Evolutionary conservation across 2,113 vertebrate genomes (phyloP).

Genomic region (Aldabrachelys gigantea): DNA sequence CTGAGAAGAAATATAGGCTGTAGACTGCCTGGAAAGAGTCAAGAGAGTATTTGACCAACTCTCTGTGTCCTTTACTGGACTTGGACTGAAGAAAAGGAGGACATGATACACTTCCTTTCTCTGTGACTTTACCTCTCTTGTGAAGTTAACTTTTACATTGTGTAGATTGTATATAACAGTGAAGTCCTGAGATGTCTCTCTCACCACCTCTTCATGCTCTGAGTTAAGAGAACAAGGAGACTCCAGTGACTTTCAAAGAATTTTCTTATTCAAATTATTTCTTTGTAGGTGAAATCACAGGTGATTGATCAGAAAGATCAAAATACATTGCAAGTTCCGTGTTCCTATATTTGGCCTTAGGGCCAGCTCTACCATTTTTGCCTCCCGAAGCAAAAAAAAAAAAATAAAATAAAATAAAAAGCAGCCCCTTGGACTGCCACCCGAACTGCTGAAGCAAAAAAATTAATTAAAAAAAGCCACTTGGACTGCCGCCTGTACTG

Average conservation of each 20-base stretch:
- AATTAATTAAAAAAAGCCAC: too few species aligned
- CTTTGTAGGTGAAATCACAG: background rate
- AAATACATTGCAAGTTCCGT: background rate
- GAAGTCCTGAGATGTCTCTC: constrained; percentile 1
- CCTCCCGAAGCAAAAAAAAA: too few species aligned
- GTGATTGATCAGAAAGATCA: background rate
- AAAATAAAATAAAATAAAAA: too few species aligned
- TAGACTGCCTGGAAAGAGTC: background rate
- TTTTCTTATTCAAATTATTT: constrained; percentile 50
- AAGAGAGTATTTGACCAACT: background rate
- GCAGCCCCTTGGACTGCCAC: too few species aligned
- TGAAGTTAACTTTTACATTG: constrained; percentile 47
- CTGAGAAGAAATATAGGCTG: background rate
- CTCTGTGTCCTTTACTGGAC: background rate
- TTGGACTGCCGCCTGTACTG: too few species aligned
- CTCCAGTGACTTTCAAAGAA: constrained; percentile 16
- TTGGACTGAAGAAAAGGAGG: background rate
- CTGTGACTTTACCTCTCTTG: constrained; percentile 21
- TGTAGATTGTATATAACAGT: constrained; percentile 21
- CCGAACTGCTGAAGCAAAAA: too few species aligned
- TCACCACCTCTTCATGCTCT: background rate
- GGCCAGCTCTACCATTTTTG: too few species aligned
- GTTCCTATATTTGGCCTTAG: background rate
- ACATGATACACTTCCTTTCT: constrained; percentile 3
- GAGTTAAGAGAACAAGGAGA: constrained; percentile 18